Conservation (phyloP, 2,113 vertebrate species). For the Caretta caretta region DNA sequence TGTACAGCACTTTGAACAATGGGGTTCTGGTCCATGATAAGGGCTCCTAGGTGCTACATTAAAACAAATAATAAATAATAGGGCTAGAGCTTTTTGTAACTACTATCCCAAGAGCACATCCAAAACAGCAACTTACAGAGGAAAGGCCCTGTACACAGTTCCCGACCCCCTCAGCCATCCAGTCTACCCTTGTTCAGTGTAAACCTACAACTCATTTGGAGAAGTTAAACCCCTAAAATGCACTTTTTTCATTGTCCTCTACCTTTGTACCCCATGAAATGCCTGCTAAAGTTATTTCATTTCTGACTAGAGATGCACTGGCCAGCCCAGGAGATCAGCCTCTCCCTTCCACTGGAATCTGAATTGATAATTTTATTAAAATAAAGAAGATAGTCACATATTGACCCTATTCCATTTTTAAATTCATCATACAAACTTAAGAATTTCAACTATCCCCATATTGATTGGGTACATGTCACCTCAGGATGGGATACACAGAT, state of each 20-base stretch:
- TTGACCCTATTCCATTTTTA: neutral
- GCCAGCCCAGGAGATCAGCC: neutral
- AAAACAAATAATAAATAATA: too few species aligned
- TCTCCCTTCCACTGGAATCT: neutral
- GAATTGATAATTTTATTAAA: neutral
- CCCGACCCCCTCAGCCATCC: neutral
- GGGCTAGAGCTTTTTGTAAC: too few species aligned
- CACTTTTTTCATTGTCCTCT: fast-evolving
- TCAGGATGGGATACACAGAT: too few species aligned
- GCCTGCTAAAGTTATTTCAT: neutral
- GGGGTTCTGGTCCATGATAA: neutral
- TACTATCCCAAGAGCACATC: neutral
- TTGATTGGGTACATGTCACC: too few species aligned
- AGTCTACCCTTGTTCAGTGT: neutral
- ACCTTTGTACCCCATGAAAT: neutral
- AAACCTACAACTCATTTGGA: fast-evolving
- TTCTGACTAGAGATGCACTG: neutral
- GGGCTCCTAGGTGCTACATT: too few species aligned
- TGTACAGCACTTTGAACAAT: neutral
- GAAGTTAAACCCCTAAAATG: neutral
- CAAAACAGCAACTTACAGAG: fast-evolving
- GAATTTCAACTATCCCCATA: neutral
- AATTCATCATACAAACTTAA: neutral
- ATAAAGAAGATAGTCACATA: neutral
- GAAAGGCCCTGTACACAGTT: neutral